These are phyloP conservation scores for Eulacestoma nigropectus DNA, from an alignment of 2,113 vertebrate genomes.

Conservation along the genomic window DNA sequence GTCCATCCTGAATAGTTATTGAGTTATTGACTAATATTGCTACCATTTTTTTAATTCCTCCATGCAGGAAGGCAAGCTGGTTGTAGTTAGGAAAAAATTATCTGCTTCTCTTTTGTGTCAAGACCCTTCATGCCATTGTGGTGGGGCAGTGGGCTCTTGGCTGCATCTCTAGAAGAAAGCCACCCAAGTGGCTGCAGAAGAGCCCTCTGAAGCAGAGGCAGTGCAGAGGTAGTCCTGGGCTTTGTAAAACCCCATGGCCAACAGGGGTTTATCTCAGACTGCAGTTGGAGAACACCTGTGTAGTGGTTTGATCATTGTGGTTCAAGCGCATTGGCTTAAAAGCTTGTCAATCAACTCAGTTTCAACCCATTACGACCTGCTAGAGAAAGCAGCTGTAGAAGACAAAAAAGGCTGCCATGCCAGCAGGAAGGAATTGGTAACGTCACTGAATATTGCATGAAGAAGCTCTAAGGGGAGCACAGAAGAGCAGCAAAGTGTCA, in stretches of 20 bases:
- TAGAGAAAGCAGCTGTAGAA: neutral
- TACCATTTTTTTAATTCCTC: neutral
- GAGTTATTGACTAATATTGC: neutral
- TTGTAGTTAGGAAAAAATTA: neutral
- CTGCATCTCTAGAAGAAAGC: neutral
- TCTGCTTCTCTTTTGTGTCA: neutral
- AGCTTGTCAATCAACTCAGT: no score
- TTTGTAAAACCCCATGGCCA: neutral
- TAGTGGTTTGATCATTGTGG: no score
- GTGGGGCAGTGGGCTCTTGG: neutral
- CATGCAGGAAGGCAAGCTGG: neutral
- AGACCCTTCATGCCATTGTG: neutral
- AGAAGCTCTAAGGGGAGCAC: neutral
- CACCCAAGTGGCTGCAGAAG: neutral
- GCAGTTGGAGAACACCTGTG: neutral
- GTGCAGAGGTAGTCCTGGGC: accelerated
- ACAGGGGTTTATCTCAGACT: neutral
- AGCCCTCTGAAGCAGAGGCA: neutral
- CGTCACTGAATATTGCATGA: neutral
- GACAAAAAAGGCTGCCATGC: neutral
- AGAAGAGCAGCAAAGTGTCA: neutral
- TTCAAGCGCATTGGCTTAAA: no score
- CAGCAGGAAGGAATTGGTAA: neutral
- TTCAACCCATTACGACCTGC: no score
- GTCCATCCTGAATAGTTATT: neutral